Evolutionary conservation across 2,113 vertebrate genomes (phyloP), one percentile per base, ranked within the genome.

Genomic region (Orientallactaga bullata): DNA sequence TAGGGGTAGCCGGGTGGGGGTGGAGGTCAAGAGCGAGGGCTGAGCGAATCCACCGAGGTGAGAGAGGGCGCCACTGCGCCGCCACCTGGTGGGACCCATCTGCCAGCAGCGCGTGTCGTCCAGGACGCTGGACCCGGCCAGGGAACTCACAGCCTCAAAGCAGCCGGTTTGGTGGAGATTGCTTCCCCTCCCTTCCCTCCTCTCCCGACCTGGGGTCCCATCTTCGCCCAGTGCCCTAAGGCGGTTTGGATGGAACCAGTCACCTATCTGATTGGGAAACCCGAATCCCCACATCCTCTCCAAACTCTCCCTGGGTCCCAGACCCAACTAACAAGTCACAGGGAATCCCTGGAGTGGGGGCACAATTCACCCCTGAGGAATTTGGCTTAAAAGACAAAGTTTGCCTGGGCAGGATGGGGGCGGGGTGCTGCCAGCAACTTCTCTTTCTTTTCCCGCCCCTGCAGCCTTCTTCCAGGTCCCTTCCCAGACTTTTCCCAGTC

Each of bases 381-480:
- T 89, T 88, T 77, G 91, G 58, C 58, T 79, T 35, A 11, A 73
- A 30, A 30, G 60, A 87, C 30, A 5, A 89, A 85, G 51, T 92
- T 93, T 88, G 35, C 80, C 28, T 0, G 15, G 7, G 55, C 18
- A 17, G 5, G 32, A 65, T 4, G 18, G n/a, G 91, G 83, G 81
- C 12, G n/a, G 58, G 71, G 89, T n/a, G n/a, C 65, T 37, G 4
- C 7, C 0, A 1, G 21, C 28, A 8, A 24, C 42, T 47, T 26
- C 35, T 35, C 20, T 39, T 55, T 47, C 65, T 58, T 3, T 12
- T 16, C 0, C 5, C 5, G 2, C 0, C 42, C 32, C 15, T 8
- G 3, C 1, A 9, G 21, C 23, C n/a, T 28, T 55, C 37, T 17
- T 12, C 76, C 6, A 17, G 8, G 74, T 69, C 47, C 39, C 86